These are phyloP conservation scores for Lepisosteus osseus DNA, from an alignment of 2,113 vertebrate species.

Conservation along the genomic window DNA sequence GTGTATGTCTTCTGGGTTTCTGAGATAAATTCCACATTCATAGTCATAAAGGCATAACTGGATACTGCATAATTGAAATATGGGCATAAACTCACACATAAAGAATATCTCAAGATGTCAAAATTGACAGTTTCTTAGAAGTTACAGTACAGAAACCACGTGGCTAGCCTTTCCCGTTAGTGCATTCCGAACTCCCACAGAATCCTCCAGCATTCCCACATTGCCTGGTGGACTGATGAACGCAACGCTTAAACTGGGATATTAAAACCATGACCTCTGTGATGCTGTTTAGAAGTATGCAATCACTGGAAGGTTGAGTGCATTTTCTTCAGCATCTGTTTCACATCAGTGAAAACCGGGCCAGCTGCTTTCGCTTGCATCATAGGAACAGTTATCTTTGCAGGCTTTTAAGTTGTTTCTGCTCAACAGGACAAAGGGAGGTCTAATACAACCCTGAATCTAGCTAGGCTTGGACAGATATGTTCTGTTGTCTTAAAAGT, in stretches of 20 bases:
- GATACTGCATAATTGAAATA: too few species aligned
- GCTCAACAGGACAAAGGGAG: too few species aligned
- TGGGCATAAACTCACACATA: too few species aligned
- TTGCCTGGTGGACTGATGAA: not conserved
- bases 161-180: not conserved
- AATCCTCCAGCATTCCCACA: not conserved
- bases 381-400: not conserved
- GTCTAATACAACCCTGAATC: too few species aligned
- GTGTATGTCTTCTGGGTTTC: too few species aligned
- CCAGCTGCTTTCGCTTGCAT: not conserved
- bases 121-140: not conserved
- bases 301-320: not conserved
- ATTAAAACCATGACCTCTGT: constrained; percentile 2
- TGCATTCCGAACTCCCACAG: constrained; percentile 2
- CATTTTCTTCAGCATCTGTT: not conserved
- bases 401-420: too few species aligned
- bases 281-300: not conserved
- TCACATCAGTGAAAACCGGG: constrained; percentile 1
- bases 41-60: too few species aligned
- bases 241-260: not conserved
- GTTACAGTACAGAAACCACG: not conserved
- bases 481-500: not conserved
- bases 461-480: too few species aligned
- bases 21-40: too few species aligned
- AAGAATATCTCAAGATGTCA: not conserved